These are phyloP conservation scores for Caranx melampygus DNA, from an alignment of 2,113 vertebrate species.

Conservation along the genomic window DNA sequence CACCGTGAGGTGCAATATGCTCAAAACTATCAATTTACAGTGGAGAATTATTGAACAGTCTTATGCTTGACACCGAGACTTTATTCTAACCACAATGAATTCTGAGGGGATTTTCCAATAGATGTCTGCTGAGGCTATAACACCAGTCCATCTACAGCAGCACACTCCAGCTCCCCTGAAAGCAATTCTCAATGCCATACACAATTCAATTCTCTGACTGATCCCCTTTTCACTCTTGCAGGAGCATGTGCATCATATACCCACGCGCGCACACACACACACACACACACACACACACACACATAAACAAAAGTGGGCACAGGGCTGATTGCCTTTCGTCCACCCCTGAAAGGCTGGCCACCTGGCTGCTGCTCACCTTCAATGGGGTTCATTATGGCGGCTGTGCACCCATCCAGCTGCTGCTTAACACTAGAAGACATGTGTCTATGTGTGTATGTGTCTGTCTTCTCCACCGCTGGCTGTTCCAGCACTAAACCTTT, in stretches of 20 bases:
- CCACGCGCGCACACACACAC: constrained; percentile 12
- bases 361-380: constrained; percentile 75
- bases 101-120: constrained; percentile 72
- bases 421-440: constrained; percentile 72
- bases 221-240: constrained; percentile 46
- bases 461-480: constrained; percentile 32
- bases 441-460: constrained; percentile 2
- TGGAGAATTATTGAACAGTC: constrained; percentile 64
- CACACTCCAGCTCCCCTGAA: constrained; percentile 65
- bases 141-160: constrained; percentile 59
- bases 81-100: constrained; percentile 70
- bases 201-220: constrained; percentile 63
- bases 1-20: constrained; percentile 39
- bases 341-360: constrained; percentile 70
- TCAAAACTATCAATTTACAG: constrained; percentile 71
- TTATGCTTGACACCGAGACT: constrained; percentile 62
- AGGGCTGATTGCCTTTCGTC: constrained; percentile 75
- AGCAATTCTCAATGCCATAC: constrained; percentile 66
- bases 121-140: constrained; percentile 63
- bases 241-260: constrained; percentile 41
- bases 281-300: constrained; percentile 19
- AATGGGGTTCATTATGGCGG: constrained; percentile 71
- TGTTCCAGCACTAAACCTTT: constrained; percentile 31
- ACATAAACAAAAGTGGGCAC: constrained; percentile 44
- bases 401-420: constrained; percentile 61